These are phyloP conservation scores for Drosophila algonquin DNA, from an alignment of 2,888 invertebrate species.

Conservation along the genomic window DNA sequence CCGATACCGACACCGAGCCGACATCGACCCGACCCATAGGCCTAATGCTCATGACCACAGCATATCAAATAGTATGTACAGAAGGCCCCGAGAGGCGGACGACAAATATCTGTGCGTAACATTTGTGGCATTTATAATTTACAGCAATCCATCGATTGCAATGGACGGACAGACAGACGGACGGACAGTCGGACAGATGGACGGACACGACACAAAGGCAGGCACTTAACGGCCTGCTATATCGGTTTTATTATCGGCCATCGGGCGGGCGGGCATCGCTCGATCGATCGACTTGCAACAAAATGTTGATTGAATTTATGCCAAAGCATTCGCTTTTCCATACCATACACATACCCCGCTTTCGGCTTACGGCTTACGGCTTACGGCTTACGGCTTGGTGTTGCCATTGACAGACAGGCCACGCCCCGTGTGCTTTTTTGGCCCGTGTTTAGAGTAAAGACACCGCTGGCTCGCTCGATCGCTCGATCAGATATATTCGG, in stretches of 20 bases:
- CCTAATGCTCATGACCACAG: constrained; percentile 53
- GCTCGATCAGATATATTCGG: constrained; percentile 26
- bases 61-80: constrained; percentile 59
- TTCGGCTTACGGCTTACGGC: neutral
- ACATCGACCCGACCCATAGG: constrained; percentile 32
- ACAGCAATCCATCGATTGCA: constrained; percentile 72
- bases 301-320: constrained; percentile 74
- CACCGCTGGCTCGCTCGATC: constrained; percentile 36
- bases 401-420: constrained; percentile 49
- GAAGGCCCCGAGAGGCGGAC: constrained; percentile 32
- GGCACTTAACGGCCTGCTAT: constrained; percentile 72
- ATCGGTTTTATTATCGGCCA: constrained; percentile 73
- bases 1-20: neutral
- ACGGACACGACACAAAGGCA: neutral
- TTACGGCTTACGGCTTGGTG: constrained; percentile 17
- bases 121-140: constrained; percentile 79
- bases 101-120: constrained; percentile 75
- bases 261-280: constrained; percentile 14
- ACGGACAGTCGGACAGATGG: neutral
- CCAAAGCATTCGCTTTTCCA: constrained; percentile 60
- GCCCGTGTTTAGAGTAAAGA: constrained; percentile 41
- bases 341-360: neutral
- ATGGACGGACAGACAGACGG: constrained; percentile 46
- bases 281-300: constrained; percentile 45
- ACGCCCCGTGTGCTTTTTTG: constrained; percentile 43